Base-by-base conservation (phyloP, 2,797 vertebrate species). In the Philypnodon macrostomus region DNA sequence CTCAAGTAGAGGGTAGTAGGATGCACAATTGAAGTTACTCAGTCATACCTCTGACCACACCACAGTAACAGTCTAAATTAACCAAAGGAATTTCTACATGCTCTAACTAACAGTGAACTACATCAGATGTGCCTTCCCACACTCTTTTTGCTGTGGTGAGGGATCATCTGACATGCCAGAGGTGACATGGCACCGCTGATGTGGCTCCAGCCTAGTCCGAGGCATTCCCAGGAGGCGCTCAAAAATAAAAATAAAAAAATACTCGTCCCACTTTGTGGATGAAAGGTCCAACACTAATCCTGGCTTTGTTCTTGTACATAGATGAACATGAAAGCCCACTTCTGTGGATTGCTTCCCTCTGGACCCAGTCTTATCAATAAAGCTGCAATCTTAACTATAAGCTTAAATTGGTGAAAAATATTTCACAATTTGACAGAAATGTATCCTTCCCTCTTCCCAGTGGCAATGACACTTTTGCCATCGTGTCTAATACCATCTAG, bases 401-500 rank as follows among this genome's bases (percentile, higher is more conserved):
- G 79, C 88, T 94, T 93, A 90, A 91, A 91, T 84, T 86, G 86
- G 53, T 77, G 78, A 77, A 80, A 79, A 89, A 88, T 83, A 88
- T 92, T 93, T 85, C 76, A 86, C 88, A 90, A 91, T 91, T 91
- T 92, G 89, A 92, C 85, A 81, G 90, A 87, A 85, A 88, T 85
- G 81, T 72, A 80, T 81, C 83, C 74, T 73, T 75, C 74, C 45
- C 68, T 84, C 86, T 85, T 93, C 92, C 89, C 90, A 80, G 76
- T 48, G 85, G 90, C 88, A 90, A 88, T 90, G 89, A 87, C 86
- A 88, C 85, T 88, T 88, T 89, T 87, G 87, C 86, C 69, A 89
- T 83, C 84, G 89, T 83, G 82, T 89, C 89, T 94, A 93, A 94
- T 93, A 91, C 88, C 86, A 83, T 92, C 91, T 91, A 90, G 92